phyloP scores from a whole-genome alignment of 2,888 invertebrate genomes.

The Agonum fuliginosum region DNA sequence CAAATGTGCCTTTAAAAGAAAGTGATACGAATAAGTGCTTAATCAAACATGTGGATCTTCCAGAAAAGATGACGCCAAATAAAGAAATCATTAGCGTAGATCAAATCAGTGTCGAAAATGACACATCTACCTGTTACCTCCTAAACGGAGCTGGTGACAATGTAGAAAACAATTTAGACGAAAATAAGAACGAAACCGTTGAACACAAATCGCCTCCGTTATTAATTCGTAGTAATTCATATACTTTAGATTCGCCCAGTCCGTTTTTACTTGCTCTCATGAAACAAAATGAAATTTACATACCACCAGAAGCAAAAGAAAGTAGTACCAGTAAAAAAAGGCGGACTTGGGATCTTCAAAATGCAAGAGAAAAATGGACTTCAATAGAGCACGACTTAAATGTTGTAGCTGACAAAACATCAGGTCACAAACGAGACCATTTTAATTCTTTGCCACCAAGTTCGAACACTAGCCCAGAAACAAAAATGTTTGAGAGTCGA shows the following conservation, averaged over 20 bases:
- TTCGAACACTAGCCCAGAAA: constrained; percentile 36
- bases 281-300: constrained; percentile 71
- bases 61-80: too few species aligned
- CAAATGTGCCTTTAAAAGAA: constrained; percentile 60
- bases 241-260: constrained; percentile 85
- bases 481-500: constrained; percentile 46
- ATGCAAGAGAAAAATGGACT: constrained; percentile 75
- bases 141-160: constrained; percentile 19
- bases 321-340: constrained; percentile 69
- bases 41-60: not conserved
- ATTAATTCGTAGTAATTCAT: constrained; percentile 84
- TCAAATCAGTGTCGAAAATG: not conserved
- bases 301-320: constrained; percentile 5
- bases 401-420: constrained; percentile 51
- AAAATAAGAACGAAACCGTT: constrained; percentile 62
- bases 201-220: constrained; percentile 67
- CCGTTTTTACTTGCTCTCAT: constrained; percentile 82
- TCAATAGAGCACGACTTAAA: constrained; percentile 71
- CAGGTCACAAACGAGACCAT: not conserved
- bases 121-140: constrained; percentile 8
- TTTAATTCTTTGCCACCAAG: constrained; percentile 50
- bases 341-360: constrained; percentile 74
- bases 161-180: constrained; percentile 60
- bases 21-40: constrained; percentile 52
- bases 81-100: too few species aligned